These are phyloP conservation scores for Progne subis DNA, from an alignment of 2,113 vertebrate species.

Conservation along the genomic window DNA sequence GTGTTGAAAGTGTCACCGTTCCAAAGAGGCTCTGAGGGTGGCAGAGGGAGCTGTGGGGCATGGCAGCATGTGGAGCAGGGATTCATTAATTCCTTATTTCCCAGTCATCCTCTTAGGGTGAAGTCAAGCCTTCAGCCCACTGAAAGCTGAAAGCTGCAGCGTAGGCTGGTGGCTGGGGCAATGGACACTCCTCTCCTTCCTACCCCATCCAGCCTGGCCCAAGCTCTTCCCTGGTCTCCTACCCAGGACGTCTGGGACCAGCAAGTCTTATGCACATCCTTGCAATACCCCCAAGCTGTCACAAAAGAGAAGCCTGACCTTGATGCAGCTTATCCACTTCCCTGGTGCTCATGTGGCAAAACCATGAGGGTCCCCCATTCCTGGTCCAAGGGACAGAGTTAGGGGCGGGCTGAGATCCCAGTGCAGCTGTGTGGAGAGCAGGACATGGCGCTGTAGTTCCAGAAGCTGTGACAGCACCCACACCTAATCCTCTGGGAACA, in stretches of 20 bases:
- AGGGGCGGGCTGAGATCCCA: background rate
- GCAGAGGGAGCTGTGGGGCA: background rate
- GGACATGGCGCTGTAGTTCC: accelerated
- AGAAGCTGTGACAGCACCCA: background rate
- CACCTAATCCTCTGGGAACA: conserved; percentile 11
- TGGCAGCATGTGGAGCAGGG: background rate
- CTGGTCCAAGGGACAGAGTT: accelerated
- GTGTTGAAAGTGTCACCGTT: accelerated
- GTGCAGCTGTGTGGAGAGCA: background rate
- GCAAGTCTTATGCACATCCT: background rate
- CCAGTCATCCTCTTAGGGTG: background rate
- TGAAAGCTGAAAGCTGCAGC: background rate
- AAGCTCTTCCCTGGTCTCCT: background rate
- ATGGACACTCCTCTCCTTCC: background rate
- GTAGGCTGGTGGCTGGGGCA: background rate
- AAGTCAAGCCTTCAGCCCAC: background rate
- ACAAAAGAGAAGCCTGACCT: background rate
- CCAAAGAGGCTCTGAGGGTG: background rate
- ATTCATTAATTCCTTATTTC: background rate
- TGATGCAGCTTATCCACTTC: background rate
- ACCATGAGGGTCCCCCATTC: background rate
- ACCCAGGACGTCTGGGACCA: background rate
- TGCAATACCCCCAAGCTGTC: background rate
- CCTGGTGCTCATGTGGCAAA: background rate
- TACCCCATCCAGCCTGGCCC: background rate